Conservation (phyloP, 2,888 invertebrate species). For the Lasiommata megera region DNA sequence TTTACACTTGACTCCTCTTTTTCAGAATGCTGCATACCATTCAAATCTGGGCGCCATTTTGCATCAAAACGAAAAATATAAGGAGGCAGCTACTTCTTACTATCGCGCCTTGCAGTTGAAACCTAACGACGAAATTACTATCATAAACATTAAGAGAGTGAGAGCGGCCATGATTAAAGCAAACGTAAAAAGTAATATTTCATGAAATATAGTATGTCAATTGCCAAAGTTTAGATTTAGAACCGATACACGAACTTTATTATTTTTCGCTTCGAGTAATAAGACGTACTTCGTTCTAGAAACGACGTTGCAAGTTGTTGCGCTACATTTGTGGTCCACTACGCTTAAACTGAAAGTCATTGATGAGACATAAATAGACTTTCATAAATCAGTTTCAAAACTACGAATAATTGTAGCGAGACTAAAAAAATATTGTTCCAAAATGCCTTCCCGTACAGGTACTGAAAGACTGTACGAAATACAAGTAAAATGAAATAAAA, state of each 20-base stretch:
- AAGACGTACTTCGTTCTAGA: too few relatives aligned
- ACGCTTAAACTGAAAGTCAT: too few relatives aligned
- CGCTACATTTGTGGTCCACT: too few relatives aligned
- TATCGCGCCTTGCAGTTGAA: conserved; percentile 91
- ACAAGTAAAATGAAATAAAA: too few relatives aligned
- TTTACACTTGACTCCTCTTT: conserved; percentile 16
- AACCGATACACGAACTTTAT: not conserved
- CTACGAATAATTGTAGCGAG: too few relatives aligned
- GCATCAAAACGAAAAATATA: conserved; percentile 94
- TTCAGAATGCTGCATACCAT: conserved; percentile 92
- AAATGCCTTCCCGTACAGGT: too few relatives aligned
- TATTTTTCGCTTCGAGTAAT: not conserved
- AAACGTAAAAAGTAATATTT: conserved; percentile 56
- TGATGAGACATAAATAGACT: too few relatives aligned
- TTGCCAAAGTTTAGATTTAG: conserved; percentile 63
- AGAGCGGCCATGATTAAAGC: conserved; percentile 59
- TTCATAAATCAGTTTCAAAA: too few relatives aligned
- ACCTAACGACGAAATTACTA: conserved; percentile 93
- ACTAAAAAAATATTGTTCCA: too few relatives aligned
- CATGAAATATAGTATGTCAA: conserved; percentile 61
- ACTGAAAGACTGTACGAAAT: too few relatives aligned
- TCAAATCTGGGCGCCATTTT: conserved; percentile 97
- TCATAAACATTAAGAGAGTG: conserved; percentile 89
- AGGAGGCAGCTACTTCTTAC: conserved; percentile 93
- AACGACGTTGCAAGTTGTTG: too few relatives aligned